A percentile compares a stretch with the other conserved stretches of the same genome.
Evolutionary conservation across 2,888 invertebrate genomes (phyloP).

Genomic region (Amblyteles armatorius): DNA sequence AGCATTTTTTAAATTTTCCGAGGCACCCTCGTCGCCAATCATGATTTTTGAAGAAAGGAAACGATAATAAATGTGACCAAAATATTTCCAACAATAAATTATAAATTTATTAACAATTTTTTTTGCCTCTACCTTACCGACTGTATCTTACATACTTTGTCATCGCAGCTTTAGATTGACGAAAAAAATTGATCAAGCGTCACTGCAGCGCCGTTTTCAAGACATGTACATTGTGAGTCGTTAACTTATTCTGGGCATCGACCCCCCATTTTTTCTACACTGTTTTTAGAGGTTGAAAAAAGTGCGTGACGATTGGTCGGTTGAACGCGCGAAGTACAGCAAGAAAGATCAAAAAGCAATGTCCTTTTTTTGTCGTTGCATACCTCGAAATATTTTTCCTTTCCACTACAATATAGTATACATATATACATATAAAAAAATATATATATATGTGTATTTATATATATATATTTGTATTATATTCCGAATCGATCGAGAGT

Average conservation of each 20-base stretch:
- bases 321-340: neutral
- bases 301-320: slow-evolving; percentile 1
- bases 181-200: neutral
- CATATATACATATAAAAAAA: neutral
- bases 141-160: neutral
- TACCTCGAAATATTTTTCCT: slow-evolving; percentile 4
- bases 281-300: neutral
- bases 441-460: neutral
- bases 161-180: neutral
- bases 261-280: neutral
- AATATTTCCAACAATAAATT: slow-evolving; percentile 17
- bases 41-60: neutral
- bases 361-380: neutral
- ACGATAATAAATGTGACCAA: slow-evolving; percentile 16
- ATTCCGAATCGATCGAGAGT: slow-evolving; percentile 61
- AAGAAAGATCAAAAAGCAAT: neutral
- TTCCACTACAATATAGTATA: neutral
- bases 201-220: neutral
- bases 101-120: neutral
- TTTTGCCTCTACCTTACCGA: neutral
- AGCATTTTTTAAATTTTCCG: slow-evolving; percentile 12
- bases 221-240: neutral
- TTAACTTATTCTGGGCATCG: slow-evolving; percentile 9
- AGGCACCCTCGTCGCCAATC: slow-evolving; percentile 35
- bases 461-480: slow-evolving; percentile 22